Conservation (phyloP, 1,140 invertebrate species). For the Palaemon carinicauda region DNA sequence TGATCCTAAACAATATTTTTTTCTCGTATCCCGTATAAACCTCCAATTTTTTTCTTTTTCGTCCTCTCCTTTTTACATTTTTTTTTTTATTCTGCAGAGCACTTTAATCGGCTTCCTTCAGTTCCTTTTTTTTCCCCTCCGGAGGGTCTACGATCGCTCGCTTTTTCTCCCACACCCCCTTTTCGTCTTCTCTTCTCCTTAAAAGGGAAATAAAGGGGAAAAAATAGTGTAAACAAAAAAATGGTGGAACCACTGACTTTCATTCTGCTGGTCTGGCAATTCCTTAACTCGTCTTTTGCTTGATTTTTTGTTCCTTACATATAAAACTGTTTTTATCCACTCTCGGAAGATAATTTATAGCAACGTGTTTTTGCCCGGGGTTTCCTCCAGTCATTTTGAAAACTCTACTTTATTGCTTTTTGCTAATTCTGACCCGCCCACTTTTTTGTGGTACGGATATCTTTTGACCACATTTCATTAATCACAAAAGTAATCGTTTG, state of each 20-base stretch:
- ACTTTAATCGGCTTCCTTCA: conserved; percentile 53
- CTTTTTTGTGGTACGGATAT: too few species aligned
- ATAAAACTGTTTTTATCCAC: too few species aligned
- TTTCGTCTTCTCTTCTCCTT: neutral
- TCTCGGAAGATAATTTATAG: too few species aligned
- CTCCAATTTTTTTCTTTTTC: neutral
- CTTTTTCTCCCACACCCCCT: neutral
- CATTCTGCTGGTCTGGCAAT: too few species aligned
- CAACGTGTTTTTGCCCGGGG: too few species aligned
- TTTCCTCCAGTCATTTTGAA: too few species aligned
- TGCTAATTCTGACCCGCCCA: too few species aligned
- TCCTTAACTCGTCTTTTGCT: neutral
- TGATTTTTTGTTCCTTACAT: neutral
- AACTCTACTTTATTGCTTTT: too few species aligned
- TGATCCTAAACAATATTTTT: neutral
- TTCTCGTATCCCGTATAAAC: neutral
- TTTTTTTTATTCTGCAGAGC: conserved; percentile 31
- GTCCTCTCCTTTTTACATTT: neutral
- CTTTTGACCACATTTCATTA: too few species aligned
- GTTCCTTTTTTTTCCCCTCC: neutral
- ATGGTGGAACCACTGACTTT: too few species aligned
- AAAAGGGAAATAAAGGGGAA: neutral
- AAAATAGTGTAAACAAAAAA: neutral
- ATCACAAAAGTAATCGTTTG: too few species aligned
- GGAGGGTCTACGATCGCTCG: neutral